Conservation (phyloP, 2,113 vertebrate genomes). For the Colinus virginianus region DNA sequence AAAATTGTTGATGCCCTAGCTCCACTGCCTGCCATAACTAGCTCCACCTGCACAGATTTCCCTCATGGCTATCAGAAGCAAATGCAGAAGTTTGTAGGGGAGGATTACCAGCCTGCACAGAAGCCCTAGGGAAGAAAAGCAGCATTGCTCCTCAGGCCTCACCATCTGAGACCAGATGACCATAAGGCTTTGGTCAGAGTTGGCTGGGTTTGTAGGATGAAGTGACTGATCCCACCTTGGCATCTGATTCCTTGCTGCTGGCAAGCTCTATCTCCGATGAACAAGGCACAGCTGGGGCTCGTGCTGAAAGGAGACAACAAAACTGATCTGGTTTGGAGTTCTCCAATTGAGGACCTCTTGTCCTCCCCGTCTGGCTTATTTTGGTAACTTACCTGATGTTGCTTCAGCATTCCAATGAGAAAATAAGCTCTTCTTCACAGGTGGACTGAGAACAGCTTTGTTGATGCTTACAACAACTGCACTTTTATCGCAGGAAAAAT, state of each 20-base stretch:
- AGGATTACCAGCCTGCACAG: not conserved
- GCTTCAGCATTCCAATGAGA: not conserved
- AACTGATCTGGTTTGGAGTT: not conserved
- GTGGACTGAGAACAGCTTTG: not conserved
- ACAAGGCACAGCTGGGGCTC: not conserved
- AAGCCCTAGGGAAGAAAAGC: not conserved
- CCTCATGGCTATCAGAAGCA: not conserved
- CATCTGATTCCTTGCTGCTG: not conserved
- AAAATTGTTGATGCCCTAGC: not conserved
- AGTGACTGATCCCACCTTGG: not conserved
- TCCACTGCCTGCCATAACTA: not conserved
- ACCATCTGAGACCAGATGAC: not conserved
- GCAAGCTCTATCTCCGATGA: not conserved
- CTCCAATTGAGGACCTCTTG: not conserved
- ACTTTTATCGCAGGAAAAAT: not conserved
- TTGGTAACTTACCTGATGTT: not conserved
- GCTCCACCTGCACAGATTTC: not conserved
- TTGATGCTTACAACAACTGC: not conserved
- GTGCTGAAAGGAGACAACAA: not conserved
- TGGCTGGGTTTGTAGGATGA: not conserved
- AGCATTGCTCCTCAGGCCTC: not conserved
- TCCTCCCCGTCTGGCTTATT: not conserved
- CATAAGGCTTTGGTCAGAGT: not conserved
- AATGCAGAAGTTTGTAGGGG: not conserved
- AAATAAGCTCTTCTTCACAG: not conserved